These are phyloP conservation scores for Thelaira solivaga DNA, from an alignment of 2,888 invertebrate genomes.

Conservation along the genomic window DNA sequence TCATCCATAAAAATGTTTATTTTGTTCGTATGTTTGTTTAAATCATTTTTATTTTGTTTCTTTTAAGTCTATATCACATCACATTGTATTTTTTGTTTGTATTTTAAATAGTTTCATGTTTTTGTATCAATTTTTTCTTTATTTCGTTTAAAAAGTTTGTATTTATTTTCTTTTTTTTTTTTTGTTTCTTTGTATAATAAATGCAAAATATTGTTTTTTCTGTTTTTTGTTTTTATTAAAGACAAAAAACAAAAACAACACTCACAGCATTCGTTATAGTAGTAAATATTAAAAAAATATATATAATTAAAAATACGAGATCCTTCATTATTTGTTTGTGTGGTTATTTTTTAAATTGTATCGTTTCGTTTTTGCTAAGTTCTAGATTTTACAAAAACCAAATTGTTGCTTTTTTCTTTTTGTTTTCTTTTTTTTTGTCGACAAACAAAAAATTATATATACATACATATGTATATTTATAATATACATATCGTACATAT, in stretches of 20 bases:
- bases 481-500: slow-evolving; percentile 6
- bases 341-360: slow-evolving; percentile 44
- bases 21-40: slow-evolving; percentile 29
- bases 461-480: slow-evolving; percentile 12
- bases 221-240: slow-evolving; percentile 12
- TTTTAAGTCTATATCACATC: slow-evolving; percentile 75
- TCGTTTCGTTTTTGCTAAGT: slow-evolving; percentile 34
- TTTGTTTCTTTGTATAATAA: slow-evolving; percentile 54
- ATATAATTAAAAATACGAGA: slow-evolving; percentile 62
- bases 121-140: slow-evolving; percentile 43
- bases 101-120: slow-evolving; percentile 55
- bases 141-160: slow-evolving; percentile 34
- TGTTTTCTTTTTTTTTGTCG: slow-evolving; percentile 7
- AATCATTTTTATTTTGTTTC: slow-evolving; percentile 39
- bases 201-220: slow-evolving; percentile 64
- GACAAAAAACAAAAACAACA: slow-evolving; percentile 61
- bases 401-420: slow-evolving; percentile 21
- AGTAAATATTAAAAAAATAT: slow-evolving; percentile 55
- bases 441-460: slow-evolving; percentile 29
- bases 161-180: slow-evolving; percentile 32
- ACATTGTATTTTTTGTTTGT: slow-evolving; percentile 70
- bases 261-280: slow-evolving; percentile 63
- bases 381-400: slow-evolving; percentile 59
- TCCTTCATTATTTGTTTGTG: slow-evolving; percentile 62
- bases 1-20: slow-evolving; percentile 72